A percentile compares a stretch with the other conserved stretches of the same genome.
Conservation (phyloP, 2,797 vertebrate species). For the Leptatherina wallacei region DNA sequence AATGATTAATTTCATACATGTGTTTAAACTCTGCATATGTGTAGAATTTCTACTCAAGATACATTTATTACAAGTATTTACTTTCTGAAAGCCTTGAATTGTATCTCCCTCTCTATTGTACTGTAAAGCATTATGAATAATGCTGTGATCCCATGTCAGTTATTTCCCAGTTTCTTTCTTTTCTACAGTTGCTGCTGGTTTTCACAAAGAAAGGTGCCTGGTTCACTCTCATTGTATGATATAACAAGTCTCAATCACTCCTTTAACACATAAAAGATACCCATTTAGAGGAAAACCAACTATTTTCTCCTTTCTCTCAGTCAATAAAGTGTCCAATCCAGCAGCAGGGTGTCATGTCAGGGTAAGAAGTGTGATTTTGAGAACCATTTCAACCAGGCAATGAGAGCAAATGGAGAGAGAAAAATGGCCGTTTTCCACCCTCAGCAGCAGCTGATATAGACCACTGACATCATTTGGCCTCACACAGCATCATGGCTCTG, state of each 20-base stretch:
- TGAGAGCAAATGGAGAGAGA: conserved; percentile 23
- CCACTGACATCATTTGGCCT: conserved; percentile 30
- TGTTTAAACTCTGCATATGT: not conserved
- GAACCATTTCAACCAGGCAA: conserved; percentile 24
- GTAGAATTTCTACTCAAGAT: not conserved
- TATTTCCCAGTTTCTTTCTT: not conserved
- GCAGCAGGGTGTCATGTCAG: conserved; percentile 18
- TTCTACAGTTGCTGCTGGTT: conserved; percentile 6
- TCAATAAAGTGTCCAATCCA: conserved; percentile 25
- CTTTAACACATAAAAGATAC: conserved; percentile 10
- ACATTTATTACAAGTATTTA: conserved; percentile 6
- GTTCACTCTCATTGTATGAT: not conserved
- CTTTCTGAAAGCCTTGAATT: not conserved
- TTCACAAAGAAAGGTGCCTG: not conserved
- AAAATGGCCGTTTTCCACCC: conserved; percentile 9
- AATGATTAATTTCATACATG: not conserved
- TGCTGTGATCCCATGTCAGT: not conserved
- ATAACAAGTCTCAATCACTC: not conserved
- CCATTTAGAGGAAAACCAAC: conserved; percentile 6
- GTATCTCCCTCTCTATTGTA: not conserved
- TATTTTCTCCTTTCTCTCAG: conserved; percentile 11
- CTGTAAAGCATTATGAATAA: not conserved
- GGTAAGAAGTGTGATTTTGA: conserved; percentile 23
- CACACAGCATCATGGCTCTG: conserved; percentile 28
- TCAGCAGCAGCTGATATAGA: conserved; percentile 18